Conservation (phyloP, 2,113 vertebrate genomes). For the Callipepla californica region DNA sequence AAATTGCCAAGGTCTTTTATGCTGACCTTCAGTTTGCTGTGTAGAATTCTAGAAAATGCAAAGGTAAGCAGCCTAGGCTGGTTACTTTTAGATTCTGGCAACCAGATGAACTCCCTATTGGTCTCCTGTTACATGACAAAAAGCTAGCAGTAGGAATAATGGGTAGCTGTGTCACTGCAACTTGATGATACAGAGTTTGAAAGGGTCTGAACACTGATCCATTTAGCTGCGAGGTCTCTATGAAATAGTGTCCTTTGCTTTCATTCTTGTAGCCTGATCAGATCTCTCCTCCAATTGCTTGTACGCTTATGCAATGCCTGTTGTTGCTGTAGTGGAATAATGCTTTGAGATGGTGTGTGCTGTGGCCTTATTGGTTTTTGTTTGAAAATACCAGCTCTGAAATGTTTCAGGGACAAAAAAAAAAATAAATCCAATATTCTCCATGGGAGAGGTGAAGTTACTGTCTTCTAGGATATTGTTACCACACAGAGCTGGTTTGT, state of each 20-base stretch:
- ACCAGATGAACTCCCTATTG: neutral
- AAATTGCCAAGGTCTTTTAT: neutral
- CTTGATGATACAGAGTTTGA: slow-evolving; percentile 42
- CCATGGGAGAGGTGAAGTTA: neutral
- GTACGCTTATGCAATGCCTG: neutral
- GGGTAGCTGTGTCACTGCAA: slow-evolving; percentile 53
- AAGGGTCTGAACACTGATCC: slow-evolving; percentile 44
- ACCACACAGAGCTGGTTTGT: slow-evolving; percentile 47
- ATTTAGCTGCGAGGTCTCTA: slow-evolving; percentile 33
- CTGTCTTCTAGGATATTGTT: neutral
- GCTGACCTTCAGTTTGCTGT: neutral
- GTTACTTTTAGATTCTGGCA: neutral
- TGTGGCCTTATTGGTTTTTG: neutral
- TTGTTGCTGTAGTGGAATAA: slow-evolving; percentile 16
- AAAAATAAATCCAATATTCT: neutral
- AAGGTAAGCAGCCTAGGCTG: neutral
- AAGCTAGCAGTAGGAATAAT: slow-evolving; percentile 29
- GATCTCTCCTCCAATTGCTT: slow-evolving; percentile 27
- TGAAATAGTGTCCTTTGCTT: slow-evolving; percentile 22
- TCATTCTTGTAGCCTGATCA: neutral
- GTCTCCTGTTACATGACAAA: slow-evolving; percentile 29
- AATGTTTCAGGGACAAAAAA: slow-evolving; percentile 1
- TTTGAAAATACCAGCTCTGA: neutral
- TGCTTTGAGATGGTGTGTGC: slow-evolving; percentile 9
- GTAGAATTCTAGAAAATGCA: neutral